A percentile compares a stretch with the other conserved stretches of the same genome.
Evolutionary conservation across 1,140 invertebrate genomes (phyloP).

Genomic region (Frieseomelitta varia): DNA sequence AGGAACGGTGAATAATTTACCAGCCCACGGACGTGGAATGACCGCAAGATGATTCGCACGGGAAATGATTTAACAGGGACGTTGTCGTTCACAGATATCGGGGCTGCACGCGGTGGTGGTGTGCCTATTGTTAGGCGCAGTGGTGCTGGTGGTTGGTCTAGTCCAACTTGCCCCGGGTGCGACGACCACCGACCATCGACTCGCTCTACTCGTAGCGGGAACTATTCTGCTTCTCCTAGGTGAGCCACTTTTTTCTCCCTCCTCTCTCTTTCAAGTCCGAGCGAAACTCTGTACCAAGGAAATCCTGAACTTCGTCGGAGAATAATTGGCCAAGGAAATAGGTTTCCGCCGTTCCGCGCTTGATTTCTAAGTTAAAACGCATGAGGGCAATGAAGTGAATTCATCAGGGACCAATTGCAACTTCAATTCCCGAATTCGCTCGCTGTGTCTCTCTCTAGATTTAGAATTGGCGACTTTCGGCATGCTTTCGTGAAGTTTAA

Average conservation of each 20-base stretch:
- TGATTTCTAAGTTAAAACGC: background rate
- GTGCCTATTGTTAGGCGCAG: slow-evolving; percentile 88
- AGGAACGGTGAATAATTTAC: background rate
- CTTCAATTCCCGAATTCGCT: background rate
- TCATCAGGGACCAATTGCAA: background rate
- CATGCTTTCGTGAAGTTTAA: no score
- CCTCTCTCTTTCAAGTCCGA: background rate
- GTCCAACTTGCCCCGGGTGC: slow-evolving; percentile 91
- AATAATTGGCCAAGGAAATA: background rate
- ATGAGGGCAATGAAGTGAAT: background rate
- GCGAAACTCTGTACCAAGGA: background rate
- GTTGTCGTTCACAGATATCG: slow-evolving; percentile 83
- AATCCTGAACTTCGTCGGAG: background rate
- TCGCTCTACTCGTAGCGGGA: slow-evolving; percentile 87
- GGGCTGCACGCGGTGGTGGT: slow-evolving; percentile 89
- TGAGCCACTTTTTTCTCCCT: slow-evolving; percentile 56
- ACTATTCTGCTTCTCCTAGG: slow-evolving; percentile 81
- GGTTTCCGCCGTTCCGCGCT: background rate
- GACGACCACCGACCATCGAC: slow-evolving; percentile 89
- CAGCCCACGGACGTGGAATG: background rate
- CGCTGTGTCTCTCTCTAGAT: no score
- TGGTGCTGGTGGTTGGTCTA: slow-evolving; percentile 90
- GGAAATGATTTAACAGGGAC: slow-evolving; percentile 26
- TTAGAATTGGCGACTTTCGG: no score
- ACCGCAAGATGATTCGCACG: background rate